Conservation (phyloP, 1,140 invertebrate species). For the Micrasema minimum region DNA sequence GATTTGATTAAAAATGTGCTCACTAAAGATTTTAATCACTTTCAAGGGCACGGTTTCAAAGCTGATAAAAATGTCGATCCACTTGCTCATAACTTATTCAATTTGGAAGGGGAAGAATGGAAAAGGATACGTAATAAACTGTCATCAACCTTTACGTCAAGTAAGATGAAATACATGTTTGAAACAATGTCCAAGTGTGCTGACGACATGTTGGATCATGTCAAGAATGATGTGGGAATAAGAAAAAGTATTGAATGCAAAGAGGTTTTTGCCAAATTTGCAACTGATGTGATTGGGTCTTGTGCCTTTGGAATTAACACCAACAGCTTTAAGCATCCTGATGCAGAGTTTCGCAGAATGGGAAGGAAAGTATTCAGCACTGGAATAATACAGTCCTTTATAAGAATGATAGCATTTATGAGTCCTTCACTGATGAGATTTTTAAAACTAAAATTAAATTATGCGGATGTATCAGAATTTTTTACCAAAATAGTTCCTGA, state of each 20-base stretch:
- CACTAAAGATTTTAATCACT: slow-evolving; percentile 69
- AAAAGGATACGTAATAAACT: slow-evolving; percentile 55
- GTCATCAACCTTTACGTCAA: slow-evolving; percentile 57
- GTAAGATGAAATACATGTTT: slow-evolving; percentile 58
- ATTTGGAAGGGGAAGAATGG: slow-evolving; percentile 60
- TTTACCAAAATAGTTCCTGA: slow-evolving; percentile 62
- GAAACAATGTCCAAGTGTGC: slow-evolving; percentile 57
- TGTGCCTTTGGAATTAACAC: slow-evolving; percentile 70
- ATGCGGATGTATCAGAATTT: slow-evolving; percentile 61
- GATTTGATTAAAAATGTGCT: slow-evolving; percentile 72
- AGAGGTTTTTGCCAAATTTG: slow-evolving; percentile 63
- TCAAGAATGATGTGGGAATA: slow-evolving; percentile 57
- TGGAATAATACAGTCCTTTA: not conserved
- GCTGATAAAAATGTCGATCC: slow-evolving; percentile 65
- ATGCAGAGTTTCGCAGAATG: slow-evolving; percentile 64
- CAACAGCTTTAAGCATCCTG: slow-evolving; percentile 65
- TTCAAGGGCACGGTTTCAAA: slow-evolving; percentile 63
- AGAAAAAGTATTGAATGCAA: slow-evolving; percentile 60
- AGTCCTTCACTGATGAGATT: slow-evolving; percentile 5
- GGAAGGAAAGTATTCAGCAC: slow-evolving; percentile 58
- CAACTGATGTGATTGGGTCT: slow-evolving; percentile 68
- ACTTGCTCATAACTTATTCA: slow-evolving; percentile 61
- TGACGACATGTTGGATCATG: slow-evolving; percentile 56
- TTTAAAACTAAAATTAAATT: slow-evolving; percentile 41
- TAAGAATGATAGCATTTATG: slow-evolving; percentile 3